phyloP scores from a whole-genome alignment of 2,113 vertebrate genomes.

The Gobio gobio region DNA sequence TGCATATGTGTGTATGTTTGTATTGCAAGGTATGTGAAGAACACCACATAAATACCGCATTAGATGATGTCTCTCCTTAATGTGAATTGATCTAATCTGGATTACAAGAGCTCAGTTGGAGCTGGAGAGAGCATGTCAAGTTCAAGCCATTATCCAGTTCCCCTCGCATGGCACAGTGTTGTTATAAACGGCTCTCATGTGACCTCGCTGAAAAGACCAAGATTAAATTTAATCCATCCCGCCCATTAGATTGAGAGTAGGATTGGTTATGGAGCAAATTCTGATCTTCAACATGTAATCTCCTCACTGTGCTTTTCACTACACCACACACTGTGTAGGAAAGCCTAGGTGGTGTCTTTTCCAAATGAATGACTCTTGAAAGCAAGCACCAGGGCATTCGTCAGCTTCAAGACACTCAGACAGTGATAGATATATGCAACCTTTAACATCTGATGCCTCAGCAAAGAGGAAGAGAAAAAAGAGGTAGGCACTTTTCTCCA shows the following conservation, averaged over 20 bases:
- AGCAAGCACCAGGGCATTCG: not conserved
- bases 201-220: conserved; percentile 7
- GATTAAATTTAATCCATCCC: conserved; percentile 14
- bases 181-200: conserved; percentile 7
- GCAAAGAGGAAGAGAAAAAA: conserved; percentile 17
- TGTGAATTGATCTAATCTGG: conserved; percentile 23
- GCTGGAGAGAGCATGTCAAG: not conserved
- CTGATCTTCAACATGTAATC: conserved; percentile 27
- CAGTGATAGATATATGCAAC: conserved; percentile 41
- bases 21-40: not conserved
- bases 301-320: not conserved
- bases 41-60: not conserved
- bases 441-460: conserved; percentile 41
- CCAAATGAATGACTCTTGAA: conserved; percentile 14
- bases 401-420: conserved; percentile 9
- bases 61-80: not conserved
- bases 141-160: conserved; percentile 13
- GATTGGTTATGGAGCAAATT: conserved; percentile 37
- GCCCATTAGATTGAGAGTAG: not conserved
- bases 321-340: not conserved
- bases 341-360: conserved; percentile 13
- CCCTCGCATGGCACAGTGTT: not conserved
- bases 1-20: not conserved
- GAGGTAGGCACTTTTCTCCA: conserved; percentile 29
- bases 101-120: conserved; percentile 16